These are phyloP conservation scores for Okapia johnstoni DNA, from an alignment of 2,113 vertebrate species.

Conservation along the genomic window DNA sequence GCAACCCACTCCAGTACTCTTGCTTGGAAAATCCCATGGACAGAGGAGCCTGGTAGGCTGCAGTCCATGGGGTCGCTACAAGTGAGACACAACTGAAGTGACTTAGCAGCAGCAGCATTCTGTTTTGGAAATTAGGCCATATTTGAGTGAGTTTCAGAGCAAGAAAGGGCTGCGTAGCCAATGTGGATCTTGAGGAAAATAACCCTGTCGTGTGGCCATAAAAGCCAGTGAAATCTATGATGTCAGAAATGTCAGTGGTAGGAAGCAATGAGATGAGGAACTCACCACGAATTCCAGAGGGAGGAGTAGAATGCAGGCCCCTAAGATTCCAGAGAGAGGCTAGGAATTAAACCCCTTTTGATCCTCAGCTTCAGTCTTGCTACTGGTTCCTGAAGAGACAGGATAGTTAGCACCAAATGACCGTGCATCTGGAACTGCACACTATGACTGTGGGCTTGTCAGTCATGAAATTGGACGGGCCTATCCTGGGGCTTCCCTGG, in stretches of 20 bases:
- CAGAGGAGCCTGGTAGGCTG: too few species aligned
- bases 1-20: too few species aligned
- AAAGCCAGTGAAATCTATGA: rapidly evolving
- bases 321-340: background rate
- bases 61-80: too few species aligned
- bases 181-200: background rate
- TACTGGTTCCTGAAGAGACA: background rate
- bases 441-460: background rate
- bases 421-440: background rate
- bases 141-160: background rate
- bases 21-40: too few species aligned
- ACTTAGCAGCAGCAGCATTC: too few species aligned
- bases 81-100: too few species aligned
- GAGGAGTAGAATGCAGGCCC: background rate
- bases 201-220: background rate
- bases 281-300: background rate
- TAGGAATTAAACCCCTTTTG: background rate
- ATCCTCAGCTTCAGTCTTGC: background rate
- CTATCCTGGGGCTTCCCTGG: background rate
- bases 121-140: background rate
- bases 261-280: background rate
- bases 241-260: background rate
- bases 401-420: background rate
- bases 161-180: background rate
- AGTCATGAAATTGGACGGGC: background rate